Evolutionary conservation across 2,113 vertebrate species (phyloP), one percentile per base, ranked within the genome.

Genomic region (Sebastes fasciatus): DNA sequence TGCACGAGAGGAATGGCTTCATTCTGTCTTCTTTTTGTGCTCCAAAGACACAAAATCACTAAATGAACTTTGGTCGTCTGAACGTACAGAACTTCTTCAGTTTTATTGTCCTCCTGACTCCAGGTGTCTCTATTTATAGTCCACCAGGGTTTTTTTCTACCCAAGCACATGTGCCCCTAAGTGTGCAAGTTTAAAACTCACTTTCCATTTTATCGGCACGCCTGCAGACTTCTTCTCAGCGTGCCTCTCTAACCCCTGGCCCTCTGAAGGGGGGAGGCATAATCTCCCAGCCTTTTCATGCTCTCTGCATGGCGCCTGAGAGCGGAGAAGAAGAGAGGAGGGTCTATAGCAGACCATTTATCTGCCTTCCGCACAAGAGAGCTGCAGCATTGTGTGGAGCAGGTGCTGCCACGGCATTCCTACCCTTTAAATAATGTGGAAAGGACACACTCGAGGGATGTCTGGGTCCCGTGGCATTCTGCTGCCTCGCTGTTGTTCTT

Each of bases 221-320:
- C 71, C 63, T 52, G 75, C 70, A 88, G 80, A 42, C 52, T 23
- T 84, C 57, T 72, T 21, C 78, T 62, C 77, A 61, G 77, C 63
- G 34, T 77, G 83, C 58, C 64, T 83, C 64, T 83, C 62, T 79
- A 75, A 80, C 85, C 84, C 82, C 52, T 63, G 78, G 64, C 80
- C 83, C 79, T 86, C 75, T 74, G 42, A 67, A 86, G 65, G 61
- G 55, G 85, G 88, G 90, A 86, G 82, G 54, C 74, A 74, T 91
- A 83, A 91, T 91, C 84, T 88, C 81, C 43, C 42, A 71, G 79
- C 79, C 89, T 89, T 88, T 91, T 92, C 81, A 87, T 88, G 85
- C 83, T 87, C 86, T 54, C 88, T 84, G 80, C 73, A 13, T 89
- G 91, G 83, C 17, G 79, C 77, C 86, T 45, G 60, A 77, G 76